These are phyloP conservation scores for Semotilus atromaculatus DNA, from an alignment of 2,797 vertebrate species.

Conservation along the genomic window DNA sequence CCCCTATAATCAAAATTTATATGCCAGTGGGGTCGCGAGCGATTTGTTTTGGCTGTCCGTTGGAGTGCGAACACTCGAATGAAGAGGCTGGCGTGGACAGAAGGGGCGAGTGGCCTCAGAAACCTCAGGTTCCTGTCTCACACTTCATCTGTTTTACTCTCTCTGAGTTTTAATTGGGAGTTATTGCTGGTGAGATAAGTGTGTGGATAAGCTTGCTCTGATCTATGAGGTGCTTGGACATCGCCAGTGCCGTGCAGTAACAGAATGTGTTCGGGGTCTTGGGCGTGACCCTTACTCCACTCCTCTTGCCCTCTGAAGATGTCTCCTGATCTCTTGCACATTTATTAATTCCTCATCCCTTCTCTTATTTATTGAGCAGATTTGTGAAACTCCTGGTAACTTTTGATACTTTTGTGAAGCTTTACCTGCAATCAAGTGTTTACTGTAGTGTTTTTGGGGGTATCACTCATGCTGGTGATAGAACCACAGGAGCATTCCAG, in stretches of 20 bases:
- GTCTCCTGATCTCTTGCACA: constrained; percentile 36
- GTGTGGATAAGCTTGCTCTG: constrained; percentile 73
- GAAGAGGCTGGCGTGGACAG: constrained; percentile 35
- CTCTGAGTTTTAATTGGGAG: constrained; percentile 75
- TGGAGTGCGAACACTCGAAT: constrained; percentile 35
- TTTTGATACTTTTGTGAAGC: constrained; percentile 23
- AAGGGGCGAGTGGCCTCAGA: constrained; percentile 63
- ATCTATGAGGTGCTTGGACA: constrained; percentile 76
- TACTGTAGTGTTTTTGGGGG: constrained; percentile 57
- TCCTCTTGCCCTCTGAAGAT: constrained; percentile 42
- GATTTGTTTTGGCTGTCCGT: constrained; percentile 51
- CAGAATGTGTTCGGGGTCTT: constrained; percentile 63
- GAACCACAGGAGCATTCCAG: constrained; percentile 74
- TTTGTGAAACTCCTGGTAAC: neutral
- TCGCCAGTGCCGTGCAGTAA: constrained; percentile 47
- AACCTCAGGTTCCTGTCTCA: constrained; percentile 62
- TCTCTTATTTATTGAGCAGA: constrained; percentile 13
- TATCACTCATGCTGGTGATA: constrained; percentile 54
- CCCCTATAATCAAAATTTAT: constrained; percentile 48
- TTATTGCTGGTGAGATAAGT: constrained; percentile 78
- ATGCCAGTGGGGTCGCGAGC: constrained; percentile 24
- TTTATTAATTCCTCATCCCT: constrained; percentile 34
- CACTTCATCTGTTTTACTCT: constrained; percentile 66
- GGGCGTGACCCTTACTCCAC: constrained; percentile 61
- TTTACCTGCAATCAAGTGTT: constrained; percentile 21